Evolutionary conservation across 2,888 invertebrate species (phyloP), one percentile per base, ranked within the genome.

Genomic region (Ariolimax columbianus): DNA sequence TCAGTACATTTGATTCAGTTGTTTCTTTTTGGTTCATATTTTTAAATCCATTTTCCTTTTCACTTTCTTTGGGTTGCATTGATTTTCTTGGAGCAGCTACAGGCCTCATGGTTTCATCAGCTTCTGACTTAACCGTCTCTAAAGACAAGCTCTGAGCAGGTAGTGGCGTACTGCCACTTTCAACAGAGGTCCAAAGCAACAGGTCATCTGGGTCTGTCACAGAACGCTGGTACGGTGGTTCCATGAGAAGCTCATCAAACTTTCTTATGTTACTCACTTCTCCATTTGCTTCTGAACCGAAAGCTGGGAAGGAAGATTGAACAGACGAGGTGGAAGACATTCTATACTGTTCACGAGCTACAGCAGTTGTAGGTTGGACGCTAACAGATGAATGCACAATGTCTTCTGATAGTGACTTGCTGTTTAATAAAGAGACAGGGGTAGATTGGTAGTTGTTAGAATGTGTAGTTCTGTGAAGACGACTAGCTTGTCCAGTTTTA

Each of bases 221-320:
- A 17, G 63, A 0, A 23, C n/a, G 68, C 40, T n/a, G 7, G 33
- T 33, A 66, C 23, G 77, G 70, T 38, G 83, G 33, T 63, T 77
- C 83, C 4, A 77, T 75, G 36, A 85, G 79, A 38, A 83, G 68
- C 33, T 85, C 87, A 66, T 87, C 83, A 63, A 85, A 87, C 81
- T 77, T 85, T n/a, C 77, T 87, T 68, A 85, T 83, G 26, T 83
- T 83, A 36, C 80, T 23, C n/a, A 11, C 38, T 26, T 77, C 70
- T 23, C 70, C 77, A 51, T n/a, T 77, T 9, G 33, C 26, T 3
- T 9, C n/a, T n/a, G 43, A 40, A 14, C 14, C n/a, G 26, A 43
- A 1, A 14, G 79, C 43, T 19, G 83, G 30, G 43, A 40, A 2
- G 4, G 9, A 59, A 26, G 75, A 23, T 11, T 19, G 63, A 66